Evolutionary conservation across 2,797 vertebrate genomes (phyloP).

Genomic region (Poecile montanus): DNA sequence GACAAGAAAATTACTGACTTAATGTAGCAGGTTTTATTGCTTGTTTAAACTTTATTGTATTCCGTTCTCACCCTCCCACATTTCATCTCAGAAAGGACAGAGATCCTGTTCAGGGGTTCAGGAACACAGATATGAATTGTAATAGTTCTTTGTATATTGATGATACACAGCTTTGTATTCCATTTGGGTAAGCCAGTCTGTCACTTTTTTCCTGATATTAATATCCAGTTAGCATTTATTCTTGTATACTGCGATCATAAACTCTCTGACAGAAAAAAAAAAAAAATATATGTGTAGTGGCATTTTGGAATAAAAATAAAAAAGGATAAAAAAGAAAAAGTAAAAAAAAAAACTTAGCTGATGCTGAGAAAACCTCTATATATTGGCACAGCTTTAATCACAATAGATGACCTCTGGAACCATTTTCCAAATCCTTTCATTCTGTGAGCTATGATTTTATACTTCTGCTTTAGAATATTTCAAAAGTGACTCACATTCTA

Average conservation of each 20-base stretch:
- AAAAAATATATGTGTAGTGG: neutral
- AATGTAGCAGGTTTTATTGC: neutral
- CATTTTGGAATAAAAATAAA: fast-evolving
- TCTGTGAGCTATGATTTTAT: neutral
- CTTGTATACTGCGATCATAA: neutral
- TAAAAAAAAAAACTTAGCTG: fast-evolving
- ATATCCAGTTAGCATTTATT: neutral
- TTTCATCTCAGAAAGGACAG: neutral
- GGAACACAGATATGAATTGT: neutral
- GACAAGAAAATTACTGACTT: neutral
- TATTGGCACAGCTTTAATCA: neutral
- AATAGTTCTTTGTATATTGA: neutral
- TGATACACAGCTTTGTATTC: neutral
- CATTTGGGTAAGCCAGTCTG: neutral
- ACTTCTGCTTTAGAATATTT: neutral
- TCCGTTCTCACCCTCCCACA: neutral
- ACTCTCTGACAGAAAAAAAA: neutral
- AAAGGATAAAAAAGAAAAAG: neutral
- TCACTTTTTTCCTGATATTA: neutral
- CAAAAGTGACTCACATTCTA: neutral
- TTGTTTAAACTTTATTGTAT: neutral
- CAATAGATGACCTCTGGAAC: neutral
- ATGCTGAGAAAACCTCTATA: neutral
- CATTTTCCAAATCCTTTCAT: neutral
- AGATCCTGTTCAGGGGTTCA: neutral